Conservation (phyloP, 2,113 vertebrate genomes). For the Desmodus rotundus region DNA sequence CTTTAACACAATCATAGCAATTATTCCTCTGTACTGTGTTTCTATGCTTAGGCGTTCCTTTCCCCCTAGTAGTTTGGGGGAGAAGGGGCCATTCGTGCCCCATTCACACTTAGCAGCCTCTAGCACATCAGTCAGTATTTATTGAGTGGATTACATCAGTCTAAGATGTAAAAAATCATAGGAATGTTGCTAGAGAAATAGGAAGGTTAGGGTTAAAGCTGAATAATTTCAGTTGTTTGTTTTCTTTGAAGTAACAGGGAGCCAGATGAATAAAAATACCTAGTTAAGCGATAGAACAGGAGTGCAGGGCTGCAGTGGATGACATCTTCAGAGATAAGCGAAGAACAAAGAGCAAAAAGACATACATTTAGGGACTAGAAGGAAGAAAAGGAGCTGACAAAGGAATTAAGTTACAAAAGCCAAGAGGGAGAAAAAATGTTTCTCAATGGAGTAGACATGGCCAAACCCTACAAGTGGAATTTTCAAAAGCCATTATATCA, state of each 20-base stretch:
- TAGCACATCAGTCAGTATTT: background rate
- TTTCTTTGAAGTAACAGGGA: background rate
- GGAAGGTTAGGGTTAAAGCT: background rate
- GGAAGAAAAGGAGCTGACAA: background rate
- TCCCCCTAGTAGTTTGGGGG: no score
- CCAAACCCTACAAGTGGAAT: background rate
- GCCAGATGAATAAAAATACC: background rate
- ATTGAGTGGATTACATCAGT: background rate
- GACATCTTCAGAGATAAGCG: background rate
- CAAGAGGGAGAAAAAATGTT: background rate
- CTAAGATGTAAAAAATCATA: background rate
- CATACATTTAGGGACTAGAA: background rate
- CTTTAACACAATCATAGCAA: background rate
- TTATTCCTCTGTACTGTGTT: background rate
- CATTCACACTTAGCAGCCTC: background rate
- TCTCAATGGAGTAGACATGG: background rate
- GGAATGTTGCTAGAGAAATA: background rate
- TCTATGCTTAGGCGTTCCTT: background rate
- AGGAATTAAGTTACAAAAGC: background rate
- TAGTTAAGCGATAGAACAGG: background rate
- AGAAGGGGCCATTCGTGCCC: background rate
- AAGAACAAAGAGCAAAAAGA: background rate
- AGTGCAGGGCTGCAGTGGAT: background rate
- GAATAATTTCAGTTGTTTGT: background rate
- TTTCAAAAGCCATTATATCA: background rate